Base-by-base conservation (phyloP, 2,797 vertebrate genomes). In the Ceyx erithaca region DNA sequence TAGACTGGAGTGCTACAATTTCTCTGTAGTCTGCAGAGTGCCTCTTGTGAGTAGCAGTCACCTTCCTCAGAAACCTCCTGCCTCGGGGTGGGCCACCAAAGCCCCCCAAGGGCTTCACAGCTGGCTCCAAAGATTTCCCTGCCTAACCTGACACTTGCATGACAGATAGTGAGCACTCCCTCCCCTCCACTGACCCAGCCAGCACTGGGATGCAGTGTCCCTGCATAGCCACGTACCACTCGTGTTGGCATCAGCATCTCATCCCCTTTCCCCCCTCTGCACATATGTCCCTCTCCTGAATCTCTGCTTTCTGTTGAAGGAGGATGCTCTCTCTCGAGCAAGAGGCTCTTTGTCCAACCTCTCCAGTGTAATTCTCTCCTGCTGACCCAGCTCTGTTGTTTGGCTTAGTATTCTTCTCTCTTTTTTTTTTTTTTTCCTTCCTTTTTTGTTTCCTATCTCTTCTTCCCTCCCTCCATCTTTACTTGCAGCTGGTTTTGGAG, bases 401-500 rank as follows among this genome's bases (percentile, higher is more conserved):
- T 16, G 48, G 75, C 89, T 94, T 57, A 80, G 72, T 22, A 17
- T 57, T 81, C n/a, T 71, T 59, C 61, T 58, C 54, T 48, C 83
- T 52, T 68, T 63, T 37, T 6, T 31, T 33, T 33, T 33, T 31
- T 57, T 71, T 63, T 40, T 40, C 37, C 37, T 40, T 40, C 37
- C 7, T 14, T 43, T 33, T 30, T 40, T 17, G 8, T 14, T 0
- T 35, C 62, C 0, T 67, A 21, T 78, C 57, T 62, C 80, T 66
- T 35, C 81, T 52, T 37, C 57, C 31, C 17, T 85, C 23, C 75
- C 41, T 51, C 68, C 18, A 0, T 16, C 72, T 85, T 55, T 67
- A 62, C 72, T 92, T 91, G 25, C 97, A 99, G 99, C 95, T 99
- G 95, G 98, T 99, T 70, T 95, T 99, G 91, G 99, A 99, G 96